Evolutionary conservation across 2,113 vertebrate species (phyloP), one percentile per base, ranked within the genome.

Genomic region (Calyptommatus sinebrachiatus): DNA sequence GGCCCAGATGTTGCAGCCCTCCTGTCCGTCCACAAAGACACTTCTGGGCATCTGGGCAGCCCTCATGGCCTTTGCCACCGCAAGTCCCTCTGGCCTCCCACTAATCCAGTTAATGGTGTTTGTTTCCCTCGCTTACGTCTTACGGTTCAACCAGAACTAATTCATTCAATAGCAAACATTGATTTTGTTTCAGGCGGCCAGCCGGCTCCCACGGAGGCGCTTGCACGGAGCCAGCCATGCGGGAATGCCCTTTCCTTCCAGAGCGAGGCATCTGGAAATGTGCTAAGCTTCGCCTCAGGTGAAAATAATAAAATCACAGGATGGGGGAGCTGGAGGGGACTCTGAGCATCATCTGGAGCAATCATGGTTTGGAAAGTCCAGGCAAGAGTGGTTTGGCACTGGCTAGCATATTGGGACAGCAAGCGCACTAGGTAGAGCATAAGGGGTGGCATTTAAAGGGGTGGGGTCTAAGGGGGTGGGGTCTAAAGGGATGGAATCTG

Each of bases 151-250:
- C 73, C 31, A 68, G 73, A 75, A 70, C 65, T 70, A 76, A 81
- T 81, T 70, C 80, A 70, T 76, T 81, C 80, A 26, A 70, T 76
- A 62, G 65, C 50, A 26, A 61, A n/a, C 11, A 76, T 81, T 62
- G 80, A 81, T 81, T 76, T 81, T 69, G 66, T 45, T 67, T 76
- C 50, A 22, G 50, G 11, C 14, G 65, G 14, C 11, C 24, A 53
- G 65, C 69, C 73, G 7, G 72, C 29, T 20, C 9, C 28, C 8
- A 21, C 45, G 3, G 31, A 21, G n/a, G 18, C 53, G 21, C n/a
- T 3, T 71, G 50, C 8, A 28, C 21, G 28, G 50, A 75, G 50
- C 48, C 28, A 29, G 63, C 9, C 24, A n/a, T 12, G 71, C 48
- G 1, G n/a, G 35, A 2, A 24, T 46, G 16, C 22, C 8, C 76